phyloP scores from a whole-genome alignment of 2,113 vertebrate species.

The Syngnathus typhle region DNA sequence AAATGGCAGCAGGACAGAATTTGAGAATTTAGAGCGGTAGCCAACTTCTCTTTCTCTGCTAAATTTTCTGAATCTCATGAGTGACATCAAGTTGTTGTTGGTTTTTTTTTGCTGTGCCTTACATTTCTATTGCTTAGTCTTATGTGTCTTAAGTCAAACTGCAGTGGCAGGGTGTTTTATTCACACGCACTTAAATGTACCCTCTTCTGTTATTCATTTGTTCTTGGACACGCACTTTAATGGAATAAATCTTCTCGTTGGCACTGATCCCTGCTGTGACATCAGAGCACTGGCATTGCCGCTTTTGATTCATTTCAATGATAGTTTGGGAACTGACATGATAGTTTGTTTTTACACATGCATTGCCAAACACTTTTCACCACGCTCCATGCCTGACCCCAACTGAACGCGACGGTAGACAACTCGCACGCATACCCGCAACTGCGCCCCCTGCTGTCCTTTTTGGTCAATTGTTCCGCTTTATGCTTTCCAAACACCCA shows the following conservation, averaged over 20 bases:
- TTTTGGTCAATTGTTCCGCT: not conserved
- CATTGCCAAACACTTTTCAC: no score
- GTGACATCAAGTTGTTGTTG: slow-evolving; percentile 8
- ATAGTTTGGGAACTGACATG: no score
- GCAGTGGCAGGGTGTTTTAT: not conserved
- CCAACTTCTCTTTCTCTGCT: slow-evolving; percentile 1
- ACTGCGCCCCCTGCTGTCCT: no score
- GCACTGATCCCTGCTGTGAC: not conserved
- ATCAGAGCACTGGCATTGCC: not conserved
- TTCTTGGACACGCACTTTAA: slow-evolving; percentile 8
- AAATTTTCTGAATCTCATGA: slow-evolving; percentile 22
- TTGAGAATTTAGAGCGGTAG: slow-evolving; percentile 5
- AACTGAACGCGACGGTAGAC: no score
- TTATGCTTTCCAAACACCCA: not conserved
- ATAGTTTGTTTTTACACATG: no score
- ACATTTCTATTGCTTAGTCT: not conserved
- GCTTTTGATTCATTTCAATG: not conserved
- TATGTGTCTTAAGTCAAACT: not conserved
- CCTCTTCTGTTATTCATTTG: slow-evolving; percentile 12
- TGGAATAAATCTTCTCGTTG: slow-evolving; percentile 9
- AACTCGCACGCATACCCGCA: no score
- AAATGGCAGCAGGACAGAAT: no score
- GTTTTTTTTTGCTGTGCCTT: not conserved
- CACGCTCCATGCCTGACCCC: no score
- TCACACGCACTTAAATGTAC: slow-evolving; percentile 14